phyloP scores from a whole-genome alignment of 2,113 vertebrate genomes.

The Bos taurus region ARS-UCD2.0 NC_037344.1:796501-797000 shows the following conservation, averaged over 20 bases:
- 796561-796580: no score
- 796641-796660: neutral
- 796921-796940: neutral
- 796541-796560: no score
- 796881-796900: fast-evolving
- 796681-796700: neutral
- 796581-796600: no score
- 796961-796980: neutral
- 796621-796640: neutral
- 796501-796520: no score
- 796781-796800: neutral
- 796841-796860: neutral
- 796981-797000: neutral
- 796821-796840: neutral
- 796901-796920: neutral
- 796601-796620: no score
- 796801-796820: neutral
- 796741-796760: neutral
- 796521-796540: no score
- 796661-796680: neutral
- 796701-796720: neutral
- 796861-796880: neutral
- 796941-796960: neutral
- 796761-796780: neutral
- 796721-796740: neutral